Conservation (phyloP, 2,888 invertebrate species). For the Ennomos erosarius region DNA sequence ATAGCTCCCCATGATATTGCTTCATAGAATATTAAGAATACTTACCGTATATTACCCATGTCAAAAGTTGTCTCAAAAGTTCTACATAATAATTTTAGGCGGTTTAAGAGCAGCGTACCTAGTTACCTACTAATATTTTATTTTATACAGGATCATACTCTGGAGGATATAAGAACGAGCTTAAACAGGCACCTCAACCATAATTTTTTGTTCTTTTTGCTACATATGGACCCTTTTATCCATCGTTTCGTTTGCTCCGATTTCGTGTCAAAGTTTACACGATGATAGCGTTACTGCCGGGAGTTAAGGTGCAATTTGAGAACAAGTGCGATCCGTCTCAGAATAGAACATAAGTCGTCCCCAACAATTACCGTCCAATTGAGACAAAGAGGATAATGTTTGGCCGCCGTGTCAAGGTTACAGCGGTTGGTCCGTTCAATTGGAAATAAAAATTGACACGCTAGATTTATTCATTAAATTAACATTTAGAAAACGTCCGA, state of each 20-base stretch:
- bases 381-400: conserved; percentile 80
- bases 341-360: conserved; percentile 78
- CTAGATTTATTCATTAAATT: conserved; percentile 60
- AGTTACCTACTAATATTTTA: background rate
- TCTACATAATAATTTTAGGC: too few relatives aligned
- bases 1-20: too few relatives aligned
- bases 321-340: conserved; percentile 80
- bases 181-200: too few relatives aligned
- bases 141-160: too few relatives aligned
- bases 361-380: conserved; percentile 81
- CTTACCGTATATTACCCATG: too few relatives aligned
- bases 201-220: background rate
- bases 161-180: too few relatives aligned
- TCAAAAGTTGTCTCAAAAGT: too few relatives aligned
- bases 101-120: too few relatives aligned
- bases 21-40: too few relatives aligned
- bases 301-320: conserved; percentile 77
- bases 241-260: conserved; percentile 17
- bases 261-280: conserved; percentile 41
- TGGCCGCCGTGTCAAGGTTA: conserved; percentile 77
- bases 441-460: conserved; percentile 76
- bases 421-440: conserved; percentile 69
- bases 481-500: conserved; percentile 19
- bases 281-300: conserved; percentile 36
- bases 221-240: conserved; percentile 12